These are phyloP conservation scores for Lycopodina hypogea DNA, from an alignment of 37 sponge, comb jelly and placozoan genomes.

Conservation along the genomic window DNA sequence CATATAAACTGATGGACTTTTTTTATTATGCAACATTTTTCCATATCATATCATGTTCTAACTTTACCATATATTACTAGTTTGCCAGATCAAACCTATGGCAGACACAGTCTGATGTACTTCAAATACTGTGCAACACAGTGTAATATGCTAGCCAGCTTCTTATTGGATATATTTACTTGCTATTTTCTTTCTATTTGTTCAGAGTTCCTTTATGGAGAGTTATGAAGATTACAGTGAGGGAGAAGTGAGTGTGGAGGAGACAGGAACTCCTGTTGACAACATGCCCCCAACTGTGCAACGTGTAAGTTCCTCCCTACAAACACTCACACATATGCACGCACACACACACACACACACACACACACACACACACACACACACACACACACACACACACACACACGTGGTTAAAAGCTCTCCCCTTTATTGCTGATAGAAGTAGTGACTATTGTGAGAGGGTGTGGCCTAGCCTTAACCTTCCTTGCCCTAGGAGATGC, in stretches of 20 bases:
- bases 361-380: background rate
- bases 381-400: background rate
- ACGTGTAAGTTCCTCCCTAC: background rate
- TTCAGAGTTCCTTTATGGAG: slow-evolving; percentile 16
- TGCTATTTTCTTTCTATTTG: background rate
- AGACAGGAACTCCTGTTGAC: too few relatives aligned
- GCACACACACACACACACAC: slow-evolving; percentile 10
- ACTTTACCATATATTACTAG: background rate
- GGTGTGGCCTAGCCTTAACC: too few relatives aligned
- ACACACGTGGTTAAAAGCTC: too few relatives aligned
- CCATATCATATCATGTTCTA: background rate
- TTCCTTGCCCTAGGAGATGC: too few relatives aligned
- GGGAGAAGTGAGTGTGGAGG: background rate
- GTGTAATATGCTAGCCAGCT: too few relatives aligned
- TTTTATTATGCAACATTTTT: too few relatives aligned
- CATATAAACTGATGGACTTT: too few relatives aligned
- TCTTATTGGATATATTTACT: background rate
- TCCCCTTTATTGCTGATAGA: too few relatives aligned
- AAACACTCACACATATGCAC: background rate
- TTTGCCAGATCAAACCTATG: background rate
- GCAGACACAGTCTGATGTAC: too few relatives aligned
- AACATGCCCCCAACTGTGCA: too few relatives aligned
- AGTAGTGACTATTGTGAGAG: too few relatives aligned
- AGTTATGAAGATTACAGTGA: slow-evolving; percentile 13
- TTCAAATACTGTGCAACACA: too few relatives aligned